These are phyloP conservation scores for Melanocharis versteri DNA, from an alignment of 2,113 vertebrate species.

Conservation along the genomic window DNA sequence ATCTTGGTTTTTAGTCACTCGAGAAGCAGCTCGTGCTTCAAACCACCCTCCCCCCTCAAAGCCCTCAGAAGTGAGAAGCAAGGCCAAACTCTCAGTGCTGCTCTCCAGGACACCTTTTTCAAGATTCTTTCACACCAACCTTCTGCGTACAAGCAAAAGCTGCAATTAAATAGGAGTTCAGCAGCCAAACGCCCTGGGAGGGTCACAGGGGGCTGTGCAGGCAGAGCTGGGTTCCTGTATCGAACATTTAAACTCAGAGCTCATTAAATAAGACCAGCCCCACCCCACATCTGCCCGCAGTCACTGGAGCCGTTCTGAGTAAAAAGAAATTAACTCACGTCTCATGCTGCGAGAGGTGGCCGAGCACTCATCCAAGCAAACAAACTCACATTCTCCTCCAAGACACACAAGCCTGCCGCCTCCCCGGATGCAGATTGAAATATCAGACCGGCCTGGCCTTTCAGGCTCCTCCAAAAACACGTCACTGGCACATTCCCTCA, in stretches of 20 bases:
- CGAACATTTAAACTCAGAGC: not conserved
- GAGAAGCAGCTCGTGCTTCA: not conserved
- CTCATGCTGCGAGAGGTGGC: not conserved
- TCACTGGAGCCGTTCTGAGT: not conserved
- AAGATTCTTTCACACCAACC: not conserved
- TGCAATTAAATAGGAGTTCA: not conserved
- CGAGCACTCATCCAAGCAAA: not conserved
- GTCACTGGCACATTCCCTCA: not conserved
- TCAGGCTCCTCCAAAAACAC: not conserved
- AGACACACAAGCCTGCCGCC: not conserved
- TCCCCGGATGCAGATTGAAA: not conserved
- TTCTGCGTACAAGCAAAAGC: not conserved
- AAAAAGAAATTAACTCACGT: too few species aligned
- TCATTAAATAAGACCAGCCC: not conserved
- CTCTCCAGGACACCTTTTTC: not conserved
- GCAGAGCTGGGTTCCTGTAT: not conserved
- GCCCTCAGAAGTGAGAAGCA: not conserved
- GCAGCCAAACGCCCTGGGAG: not conserved
- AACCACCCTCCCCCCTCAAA: not conserved
- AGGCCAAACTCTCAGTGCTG: not conserved
- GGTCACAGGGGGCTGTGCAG: not conserved
- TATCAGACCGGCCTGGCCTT: not conserved
- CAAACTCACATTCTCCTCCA: not conserved
- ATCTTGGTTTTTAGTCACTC: not conserved
- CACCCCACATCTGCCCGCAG: slow-evolving; percentile 12